A percentile compares a stretch with the other conserved stretches of the same genome.
Evolutionary conservation across 2,797 vertebrate species (phyloP).

Genomic region (Gymnocypris eckloni): DNA sequence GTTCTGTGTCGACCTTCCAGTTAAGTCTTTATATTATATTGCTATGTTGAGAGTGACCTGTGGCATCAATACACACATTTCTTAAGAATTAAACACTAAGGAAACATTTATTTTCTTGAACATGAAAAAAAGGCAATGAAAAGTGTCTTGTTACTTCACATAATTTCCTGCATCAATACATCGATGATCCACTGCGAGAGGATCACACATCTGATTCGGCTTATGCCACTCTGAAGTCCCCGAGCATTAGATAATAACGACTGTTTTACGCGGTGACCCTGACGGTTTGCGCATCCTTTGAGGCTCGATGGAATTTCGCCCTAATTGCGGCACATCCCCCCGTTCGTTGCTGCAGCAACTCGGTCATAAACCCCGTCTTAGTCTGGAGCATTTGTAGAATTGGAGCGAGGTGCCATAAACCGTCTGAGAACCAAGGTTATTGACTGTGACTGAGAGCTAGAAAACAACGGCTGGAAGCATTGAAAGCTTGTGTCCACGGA

Average conservation of each 20-base stretch:
- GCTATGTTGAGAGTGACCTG: constrained; percentile 17
- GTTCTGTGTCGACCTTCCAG: constrained; percentile 56
- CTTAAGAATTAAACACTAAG: neutral
- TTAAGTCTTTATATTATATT: constrained; percentile 31
- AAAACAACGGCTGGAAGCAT: constrained; percentile 76
- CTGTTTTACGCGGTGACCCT: constrained; percentile 76
- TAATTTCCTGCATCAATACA: constrained; percentile 22
- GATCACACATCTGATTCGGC: constrained; percentile 52
- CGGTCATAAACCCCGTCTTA: constrained; percentile 90
- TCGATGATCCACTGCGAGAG: constrained; percentile 14
- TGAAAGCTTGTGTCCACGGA: constrained; percentile 77
- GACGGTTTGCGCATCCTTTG: constrained; percentile 81
- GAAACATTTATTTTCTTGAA: neutral
- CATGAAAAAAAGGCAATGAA: neutral
- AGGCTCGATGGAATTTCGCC: constrained; percentile 89
- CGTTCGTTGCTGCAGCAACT: constrained; percentile 91
- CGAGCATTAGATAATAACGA: constrained; percentile 74
- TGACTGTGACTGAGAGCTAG: constrained; percentile 83
- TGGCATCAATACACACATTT: neutral
- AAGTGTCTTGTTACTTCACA: neutral
- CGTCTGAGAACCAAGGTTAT: constrained; percentile 89
- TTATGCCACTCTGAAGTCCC: constrained; percentile 60
- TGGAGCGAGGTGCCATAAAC: constrained; percentile 88
- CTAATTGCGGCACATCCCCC: constrained; percentile 93
- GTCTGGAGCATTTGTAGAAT: constrained; percentile 85